These are phyloP conservation scores for Alectoris magna DNA, from an alignment of 2,797 vertebrate species.

Conservation along the genomic window DNA sequence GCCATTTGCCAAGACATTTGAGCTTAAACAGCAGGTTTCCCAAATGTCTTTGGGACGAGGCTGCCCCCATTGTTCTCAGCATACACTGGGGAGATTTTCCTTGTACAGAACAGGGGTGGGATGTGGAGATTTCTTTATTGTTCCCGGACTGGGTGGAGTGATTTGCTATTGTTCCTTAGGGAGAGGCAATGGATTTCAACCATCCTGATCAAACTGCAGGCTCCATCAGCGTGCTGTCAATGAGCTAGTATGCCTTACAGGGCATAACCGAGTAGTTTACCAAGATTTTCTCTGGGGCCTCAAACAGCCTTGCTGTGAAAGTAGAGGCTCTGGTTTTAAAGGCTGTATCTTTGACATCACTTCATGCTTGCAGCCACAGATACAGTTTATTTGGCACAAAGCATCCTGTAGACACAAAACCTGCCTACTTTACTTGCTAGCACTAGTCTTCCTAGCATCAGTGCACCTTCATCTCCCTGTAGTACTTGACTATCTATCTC, in stretches of 20 bases:
- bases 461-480: not conserved
- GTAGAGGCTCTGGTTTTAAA: not conserved
- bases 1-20: not conserved
- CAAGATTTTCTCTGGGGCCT: not conserved
- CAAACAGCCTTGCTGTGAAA: not conserved
- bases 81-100: not conserved
- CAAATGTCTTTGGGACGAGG: fast-evolving
- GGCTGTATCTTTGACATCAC: not conserved
- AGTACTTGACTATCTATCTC: not conserved
- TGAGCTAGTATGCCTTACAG: not conserved
- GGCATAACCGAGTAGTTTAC: not conserved
- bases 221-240: not conserved
- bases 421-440: not conserved
- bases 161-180: not conserved
- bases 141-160: not conserved
- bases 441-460: not conserved
- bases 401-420: fast-evolving
- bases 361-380: not conserved
- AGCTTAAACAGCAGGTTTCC: not conserved
- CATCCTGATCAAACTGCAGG: not conserved
- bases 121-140: not conserved
- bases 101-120: not conserved
- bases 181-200: not conserved
- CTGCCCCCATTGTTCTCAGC: not conserved
- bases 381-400: not conserved